Evolutionary conservation across 2,113 vertebrate species (phyloP).

Genomic region (Sclerurus mexicanus): DNA sequence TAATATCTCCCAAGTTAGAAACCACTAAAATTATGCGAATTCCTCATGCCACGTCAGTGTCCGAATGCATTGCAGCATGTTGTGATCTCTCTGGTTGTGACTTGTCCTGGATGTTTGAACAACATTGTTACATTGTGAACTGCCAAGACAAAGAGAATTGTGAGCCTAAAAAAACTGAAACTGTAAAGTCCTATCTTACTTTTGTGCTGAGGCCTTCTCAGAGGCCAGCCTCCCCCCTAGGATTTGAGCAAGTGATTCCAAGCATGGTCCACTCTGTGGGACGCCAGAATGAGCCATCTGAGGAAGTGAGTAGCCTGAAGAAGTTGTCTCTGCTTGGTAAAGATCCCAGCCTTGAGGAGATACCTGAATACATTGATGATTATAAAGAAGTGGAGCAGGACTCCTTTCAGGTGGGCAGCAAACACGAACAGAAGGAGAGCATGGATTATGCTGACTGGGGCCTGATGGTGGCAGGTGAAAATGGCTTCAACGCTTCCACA

Average conservation of each 20-base stretch:
- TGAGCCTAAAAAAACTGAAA: slow-evolving; percentile 76
- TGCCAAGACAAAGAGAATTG: slow-evolving; percentile 81
- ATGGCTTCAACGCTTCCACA: slow-evolving; percentile 66
- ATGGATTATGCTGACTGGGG: slow-evolving; percentile 61
- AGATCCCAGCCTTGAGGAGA: slow-evolving; percentile 64
- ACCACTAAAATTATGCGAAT: slow-evolving; percentile 79
- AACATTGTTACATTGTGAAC: slow-evolving; percentile 85
- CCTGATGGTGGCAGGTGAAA: slow-evolving; percentile 38
- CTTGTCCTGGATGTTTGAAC: slow-evolving; percentile 88
- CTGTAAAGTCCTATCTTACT: slow-evolving; percentile 77
- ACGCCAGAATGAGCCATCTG: slow-evolving; percentile 20
- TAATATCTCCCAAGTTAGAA: slow-evolving; percentile 82
- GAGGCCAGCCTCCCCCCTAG: slow-evolving; percentile 71
- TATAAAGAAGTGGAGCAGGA: slow-evolving; percentile 68
- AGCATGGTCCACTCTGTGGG: slow-evolving; percentile 63
- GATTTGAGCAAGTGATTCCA: slow-evolving; percentile 71
- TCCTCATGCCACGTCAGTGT: slow-evolving; percentile 73
- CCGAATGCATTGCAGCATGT: slow-evolving; percentile 80
- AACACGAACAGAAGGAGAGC: slow-evolving; percentile 41
- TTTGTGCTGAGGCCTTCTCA: slow-evolving; percentile 79
- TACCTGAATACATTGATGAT: slow-evolving; percentile 74
- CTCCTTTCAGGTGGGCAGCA: slow-evolving; percentile 37
- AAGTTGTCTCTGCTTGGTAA: slow-evolving; percentile 76
- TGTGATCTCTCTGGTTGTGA: slow-evolving; percentile 84
- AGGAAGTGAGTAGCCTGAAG: slow-evolving; percentile 75